Evolutionary conservation across 2,113 vertebrate genomes (phyloP).

Genomic region (Blennius ocellaris): DNA sequence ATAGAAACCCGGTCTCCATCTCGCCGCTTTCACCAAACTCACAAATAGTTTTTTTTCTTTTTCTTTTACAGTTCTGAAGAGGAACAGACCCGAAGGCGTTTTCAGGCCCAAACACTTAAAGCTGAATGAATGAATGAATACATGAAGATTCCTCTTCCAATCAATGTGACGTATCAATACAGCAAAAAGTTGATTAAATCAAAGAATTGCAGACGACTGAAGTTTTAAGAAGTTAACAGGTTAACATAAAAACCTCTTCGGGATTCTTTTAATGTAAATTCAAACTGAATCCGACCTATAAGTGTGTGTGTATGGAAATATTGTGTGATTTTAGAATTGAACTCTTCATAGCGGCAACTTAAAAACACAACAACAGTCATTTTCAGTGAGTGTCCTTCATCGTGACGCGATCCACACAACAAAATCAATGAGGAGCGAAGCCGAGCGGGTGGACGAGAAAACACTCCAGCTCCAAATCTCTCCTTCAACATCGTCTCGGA

Average conservation of each 20-base stretch:
- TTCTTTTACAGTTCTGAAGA: conserved; percentile 49
- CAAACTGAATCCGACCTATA: not conserved
- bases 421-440: conserved; percentile 31
- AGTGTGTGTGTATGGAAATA: not conserved
- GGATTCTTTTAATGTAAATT: conserved; percentile 2
- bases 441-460: conserved; percentile 40
- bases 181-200: conserved; percentile 13
- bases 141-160: conserved; percentile 54
- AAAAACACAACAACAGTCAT: conserved; percentile 44
- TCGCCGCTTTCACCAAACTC: conserved; percentile 33
- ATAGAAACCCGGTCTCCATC: conserved; percentile 67
- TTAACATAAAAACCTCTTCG: conserved; percentile 2
- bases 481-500: no score
- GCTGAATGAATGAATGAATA: conserved; percentile 42
- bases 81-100: conserved; percentile 7
- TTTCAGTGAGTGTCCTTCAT: conserved; percentile 35
- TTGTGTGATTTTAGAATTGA: conserved; percentile 40
- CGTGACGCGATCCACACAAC: conserved; percentile 46
- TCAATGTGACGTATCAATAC: conserved; percentile 28
- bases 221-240: conserved; percentile 26
- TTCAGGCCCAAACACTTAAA: conserved; percentile 51
- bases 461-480: conserved; percentile 45
- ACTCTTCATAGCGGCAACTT: conserved; percentile 52
- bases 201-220: conserved; percentile 1
- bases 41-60: conserved; percentile 30